Percentiles rank a stretch among this genome's conserved stretches.
phyloP scores from a whole-genome alignment of 2,888 invertebrate genomes.

The Acrobasis repandana region DNA sequence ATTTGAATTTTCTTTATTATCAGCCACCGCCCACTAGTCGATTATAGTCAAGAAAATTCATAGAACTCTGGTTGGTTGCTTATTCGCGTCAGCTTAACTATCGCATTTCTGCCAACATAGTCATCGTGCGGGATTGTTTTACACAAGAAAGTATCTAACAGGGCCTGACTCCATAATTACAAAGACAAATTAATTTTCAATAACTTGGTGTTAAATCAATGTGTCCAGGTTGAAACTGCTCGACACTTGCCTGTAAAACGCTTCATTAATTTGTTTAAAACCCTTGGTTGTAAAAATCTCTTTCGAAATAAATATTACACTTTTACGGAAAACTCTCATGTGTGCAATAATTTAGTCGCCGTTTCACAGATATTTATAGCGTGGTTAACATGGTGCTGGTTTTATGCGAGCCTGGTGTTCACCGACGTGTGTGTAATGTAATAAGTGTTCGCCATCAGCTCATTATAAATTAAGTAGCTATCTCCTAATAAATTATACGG shows the following conservation, averaged over 20 bases:
- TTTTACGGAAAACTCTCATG: conserved; percentile 56
- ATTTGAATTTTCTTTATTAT: too few species aligned
- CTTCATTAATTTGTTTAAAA: conserved; percentile 18
- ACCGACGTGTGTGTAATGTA: conserved; percentile 9
- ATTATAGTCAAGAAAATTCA: too few species aligned
- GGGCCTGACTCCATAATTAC: too few species aligned
- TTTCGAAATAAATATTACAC: conserved; percentile 46
- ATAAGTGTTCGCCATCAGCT: conserved; percentile 17
- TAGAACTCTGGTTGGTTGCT: too few species aligned
- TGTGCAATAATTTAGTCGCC: conserved; percentile 62
- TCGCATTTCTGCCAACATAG: too few species aligned
- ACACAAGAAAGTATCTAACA: too few species aligned
- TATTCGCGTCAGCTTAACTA: too few species aligned
- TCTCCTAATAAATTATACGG: conserved; percentile 13
- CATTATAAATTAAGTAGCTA: conserved; percentile 21
- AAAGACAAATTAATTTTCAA: too few species aligned
- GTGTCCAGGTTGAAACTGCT: background rate
- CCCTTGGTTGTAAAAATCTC: conserved; percentile 33
- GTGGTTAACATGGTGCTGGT: conserved; percentile 60
- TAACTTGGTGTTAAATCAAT: too few species aligned
- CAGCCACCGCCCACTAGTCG: too few species aligned
- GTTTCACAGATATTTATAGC: conserved; percentile 67
- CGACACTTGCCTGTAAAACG: conserved; percentile 7
- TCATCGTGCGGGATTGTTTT: too few species aligned
- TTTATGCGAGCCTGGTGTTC: conserved; percentile 48